Evolutionary conservation across 2,888 invertebrate genomes (phyloP).

Genomic region (Dolichopus griseipennis): DNA sequence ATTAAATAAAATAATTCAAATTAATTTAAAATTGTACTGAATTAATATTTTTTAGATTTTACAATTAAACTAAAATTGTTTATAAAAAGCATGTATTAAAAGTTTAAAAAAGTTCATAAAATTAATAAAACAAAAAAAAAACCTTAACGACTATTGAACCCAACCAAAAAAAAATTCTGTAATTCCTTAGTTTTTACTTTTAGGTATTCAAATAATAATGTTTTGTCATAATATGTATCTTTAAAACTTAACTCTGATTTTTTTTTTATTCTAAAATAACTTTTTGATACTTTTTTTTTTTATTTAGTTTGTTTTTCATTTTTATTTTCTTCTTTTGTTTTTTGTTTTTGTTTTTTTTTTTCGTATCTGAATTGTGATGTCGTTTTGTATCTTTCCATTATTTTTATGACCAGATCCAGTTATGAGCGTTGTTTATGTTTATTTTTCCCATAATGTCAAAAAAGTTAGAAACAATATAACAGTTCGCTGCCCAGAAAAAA

Average conservation of each 20-base stretch:
- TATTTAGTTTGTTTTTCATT: too few relatives aligned
- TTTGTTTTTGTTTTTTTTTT: too few relatives aligned
- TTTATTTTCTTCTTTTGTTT: too few relatives aligned
- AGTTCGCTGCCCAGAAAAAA: background rate
- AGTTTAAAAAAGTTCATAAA: too few relatives aligned
- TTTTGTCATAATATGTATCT: background rate
- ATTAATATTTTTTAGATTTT: too few relatives aligned
- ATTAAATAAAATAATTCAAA: too few relatives aligned
- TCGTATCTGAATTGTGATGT: background rate
- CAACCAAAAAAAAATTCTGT: background rate
- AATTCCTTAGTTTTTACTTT: background rate
- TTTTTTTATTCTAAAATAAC: background rate
- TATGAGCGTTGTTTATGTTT: conserved; percentile 18
- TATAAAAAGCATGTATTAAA: too few relatives aligned
- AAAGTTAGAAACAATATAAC: background rate
- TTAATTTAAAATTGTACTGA: too few relatives aligned
- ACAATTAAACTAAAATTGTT: too few relatives aligned
- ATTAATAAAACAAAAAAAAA: background rate
- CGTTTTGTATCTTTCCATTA: background rate
- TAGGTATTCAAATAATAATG: background rate
- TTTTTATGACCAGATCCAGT: conserved; percentile 18
- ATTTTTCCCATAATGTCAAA: conserved; percentile 16
- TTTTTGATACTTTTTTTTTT: background rate
- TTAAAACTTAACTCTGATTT: background rate
- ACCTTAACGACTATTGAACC: background rate